Base-by-base conservation (phyloP, 1,140 invertebrate species). In the Neuroterus valhalla region DNA sequence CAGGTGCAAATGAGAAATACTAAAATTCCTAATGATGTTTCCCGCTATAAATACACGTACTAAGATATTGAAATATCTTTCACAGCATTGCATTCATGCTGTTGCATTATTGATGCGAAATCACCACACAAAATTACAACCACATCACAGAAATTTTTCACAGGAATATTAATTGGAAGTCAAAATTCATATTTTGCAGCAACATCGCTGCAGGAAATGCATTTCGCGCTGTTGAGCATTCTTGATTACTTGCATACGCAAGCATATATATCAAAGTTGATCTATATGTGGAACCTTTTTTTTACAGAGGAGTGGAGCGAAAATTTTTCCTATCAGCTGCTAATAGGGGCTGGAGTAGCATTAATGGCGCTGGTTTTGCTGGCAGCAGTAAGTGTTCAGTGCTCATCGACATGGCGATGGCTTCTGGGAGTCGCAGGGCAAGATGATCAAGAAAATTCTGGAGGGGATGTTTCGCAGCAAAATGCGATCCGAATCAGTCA, bases 401-500 rank as follows among this genome's bases (percentile, higher is more conserved):
- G 93, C 78, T 93, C 93, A 44, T 92, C 93, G 1, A 94, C 93
- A 2, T 94, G 94, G 94, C 89, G 91, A 76, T 94, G 94, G 93
- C 86, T 94, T 2, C 87, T 92, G 87, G 91, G 91, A 78, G 91
- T 91, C 84, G 91, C 85, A 15, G 77, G 86, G 42, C 82, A 86
- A 45, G 91, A 93, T 62, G 90, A 91, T 21, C 90, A 89, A 0
- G 90, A 93, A 46, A 91, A 91, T 46, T 91, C 91, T 42, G 91
- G 93, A 78, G 91, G 91, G 31, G 91, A 92, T 66, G 88, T 91
- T 10, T 92, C 92, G 0, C 91, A 93, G 38, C 93, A 94, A 80
- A 91, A 93, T 8, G 92, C 93, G 1, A 94, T 95, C 71, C 91
- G 93, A 12, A 95, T 95, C 82, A 94, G 93, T 78, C 94, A 94